phyloP scores from a whole-genome alignment of 2,113 vertebrate species.

The Callionymus lyra region DNA sequence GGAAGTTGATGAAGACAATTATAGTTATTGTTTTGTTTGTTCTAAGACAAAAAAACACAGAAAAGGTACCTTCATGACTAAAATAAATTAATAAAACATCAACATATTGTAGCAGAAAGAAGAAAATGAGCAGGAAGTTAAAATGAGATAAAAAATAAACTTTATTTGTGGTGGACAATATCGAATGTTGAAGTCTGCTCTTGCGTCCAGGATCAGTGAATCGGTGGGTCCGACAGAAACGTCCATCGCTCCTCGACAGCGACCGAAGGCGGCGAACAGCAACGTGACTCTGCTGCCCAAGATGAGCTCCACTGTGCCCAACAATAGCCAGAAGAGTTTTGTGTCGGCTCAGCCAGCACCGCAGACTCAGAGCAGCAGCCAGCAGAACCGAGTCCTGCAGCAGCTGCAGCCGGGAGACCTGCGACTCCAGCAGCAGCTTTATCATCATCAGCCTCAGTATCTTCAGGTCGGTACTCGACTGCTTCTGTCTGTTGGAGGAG shows the following conservation, averaged over 20 bases:
- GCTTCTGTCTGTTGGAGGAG: no score
- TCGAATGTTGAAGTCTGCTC: neutral
- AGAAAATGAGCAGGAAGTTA: no score
- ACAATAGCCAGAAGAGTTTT: slow-evolving; percentile 79
- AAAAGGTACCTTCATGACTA: no score
- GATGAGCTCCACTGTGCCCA: slow-evolving; percentile 67
- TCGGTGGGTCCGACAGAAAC: slow-evolving; percentile 92
- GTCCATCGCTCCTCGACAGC: slow-evolving; percentile 91
- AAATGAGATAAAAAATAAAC: no score
- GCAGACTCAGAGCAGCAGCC: slow-evolving; percentile 59
- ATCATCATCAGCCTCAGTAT: slow-evolving; percentile 71
- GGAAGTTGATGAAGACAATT: no score
- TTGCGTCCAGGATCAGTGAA: slow-evolving; percentile 79
- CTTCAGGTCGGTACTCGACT: slow-evolving; percentile 63
- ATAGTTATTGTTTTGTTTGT: no score
- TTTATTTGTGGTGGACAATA: no score
- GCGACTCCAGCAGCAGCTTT: slow-evolving; percentile 83
- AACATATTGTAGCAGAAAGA: no score
- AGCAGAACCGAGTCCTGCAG: slow-evolving; percentile 84
- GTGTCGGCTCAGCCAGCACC: slow-evolving; percentile 45
- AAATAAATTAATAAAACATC: no score
- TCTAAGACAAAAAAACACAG: no score
- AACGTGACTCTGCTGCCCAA: slow-evolving; percentile 79
- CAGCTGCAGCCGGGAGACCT: slow-evolving; percentile 92
- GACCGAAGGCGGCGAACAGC: slow-evolving; percentile 84